Evolutionary conservation across 1,140 invertebrate species (phyloP).

Genomic region (Medauroidea extradentata): DNA sequence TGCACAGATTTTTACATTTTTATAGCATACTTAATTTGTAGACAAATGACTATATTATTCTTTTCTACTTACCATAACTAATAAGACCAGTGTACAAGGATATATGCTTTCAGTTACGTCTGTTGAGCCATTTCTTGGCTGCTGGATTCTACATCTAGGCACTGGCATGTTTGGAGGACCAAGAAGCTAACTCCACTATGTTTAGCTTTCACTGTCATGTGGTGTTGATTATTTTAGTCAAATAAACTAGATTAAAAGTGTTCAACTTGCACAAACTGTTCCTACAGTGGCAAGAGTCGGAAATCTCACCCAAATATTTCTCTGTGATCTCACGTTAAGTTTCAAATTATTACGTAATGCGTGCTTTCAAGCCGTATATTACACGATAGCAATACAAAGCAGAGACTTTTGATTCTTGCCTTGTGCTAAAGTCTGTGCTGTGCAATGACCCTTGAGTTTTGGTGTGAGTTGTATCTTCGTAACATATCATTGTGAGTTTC

Average conservation of each 20-base stretch:
- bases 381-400: conserved; percentile 1
- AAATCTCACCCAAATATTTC: background rate
- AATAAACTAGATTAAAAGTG: conserved; percentile 11
- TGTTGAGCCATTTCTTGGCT: too few relatives aligned
- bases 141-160: conserved; percentile 5
- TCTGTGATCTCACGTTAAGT: background rate
- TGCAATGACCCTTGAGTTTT: conserved; percentile 21
- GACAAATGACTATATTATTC: conserved; percentile 15
- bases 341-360: background rate
- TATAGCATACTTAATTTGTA: conserved; percentile 24
- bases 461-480: conserved; percentile 23
- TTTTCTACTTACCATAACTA: conserved; percentile 16
- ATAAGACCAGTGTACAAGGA: background rate
- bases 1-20: conserved; percentile 25
- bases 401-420: conserved; percentile 15
- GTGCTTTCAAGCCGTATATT: background rate
- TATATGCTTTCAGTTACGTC: too few relatives aligned
- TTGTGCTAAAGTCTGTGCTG: conserved; percentile 21
- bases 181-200: conserved; percentile 6
- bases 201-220: conserved; percentile 16
- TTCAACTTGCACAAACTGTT: conserved; percentile 19
- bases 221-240: conserved; percentile 15
- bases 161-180: conserved; percentile 6
- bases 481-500: conserved; percentile 24
- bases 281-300: conserved; percentile 20